Evolutionary conservation across 2,888 invertebrate species (phyloP), one percentile per base, ranked within the genome.

Genomic region (Hyalella azteca): DNA sequence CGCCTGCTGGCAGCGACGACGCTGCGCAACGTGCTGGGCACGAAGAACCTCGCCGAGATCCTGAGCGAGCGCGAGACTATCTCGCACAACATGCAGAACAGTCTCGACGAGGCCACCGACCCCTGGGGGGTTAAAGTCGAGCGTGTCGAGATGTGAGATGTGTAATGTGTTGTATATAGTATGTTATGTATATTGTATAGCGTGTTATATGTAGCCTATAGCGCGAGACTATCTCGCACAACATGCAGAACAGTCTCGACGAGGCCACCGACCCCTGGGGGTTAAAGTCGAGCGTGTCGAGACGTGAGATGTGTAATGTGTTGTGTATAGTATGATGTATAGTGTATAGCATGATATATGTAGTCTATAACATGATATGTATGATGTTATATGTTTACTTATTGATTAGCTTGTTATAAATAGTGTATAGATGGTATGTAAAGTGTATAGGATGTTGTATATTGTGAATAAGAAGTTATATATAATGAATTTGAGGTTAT

Each of bases 21-120:
- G 0, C 89, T 95, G 11, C 91, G 95, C 15, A 97, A 97, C 88
- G 96, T 97, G 77, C 90, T 98, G 75, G 97, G 97, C 54, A 98
- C 96, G 82, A 91, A 95, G 80, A 96, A 95, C 88, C 90, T 98
- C 81, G 93, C 96, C 0, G 97, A 98, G 88, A 92, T 98, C 81
- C 90, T 98, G 26, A 94, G 95, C 0, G 97, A 98, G 87, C 90
- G 97, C 78, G 97, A 97, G 87, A 92, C 93, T 19, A 95, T 98
- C 75, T 84, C 84, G 13, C 84, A 83, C 77, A 87, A 87, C 41
- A 90, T 90, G 90, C 88, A 89, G 85, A 79, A 85, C 75, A 86
- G 85, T 60, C 81, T 88, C 66, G 88, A 88, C 82, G 88, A 87
- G 79, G 88, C 88, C 11, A 88, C 88, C 22, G 87, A 87, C 82